Conservation (phyloP, 2,797 vertebrate species). For the Cirrhinus mrigala region DNA sequence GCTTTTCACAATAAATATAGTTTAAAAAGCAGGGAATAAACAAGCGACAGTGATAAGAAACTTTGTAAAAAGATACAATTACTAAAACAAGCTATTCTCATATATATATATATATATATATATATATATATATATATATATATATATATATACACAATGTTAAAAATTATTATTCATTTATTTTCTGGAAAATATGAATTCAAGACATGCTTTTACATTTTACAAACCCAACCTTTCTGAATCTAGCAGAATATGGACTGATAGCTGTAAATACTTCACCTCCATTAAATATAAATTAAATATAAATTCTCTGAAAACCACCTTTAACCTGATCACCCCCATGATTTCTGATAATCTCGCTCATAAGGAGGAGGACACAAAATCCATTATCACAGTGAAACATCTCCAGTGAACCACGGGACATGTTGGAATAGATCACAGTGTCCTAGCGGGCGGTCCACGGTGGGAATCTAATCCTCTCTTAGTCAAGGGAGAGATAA, state of each 20-base stretch:
- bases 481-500: slow-evolving; percentile 35
- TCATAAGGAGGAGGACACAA: not conserved
- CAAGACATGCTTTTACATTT: not conserved
- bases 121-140: too few relatives aligned
- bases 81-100: not conserved
- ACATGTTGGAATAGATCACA: slow-evolving; percentile 24
- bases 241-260: not conserved
- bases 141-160: too few relatives aligned
- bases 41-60: not conserved
- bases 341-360: not conserved
- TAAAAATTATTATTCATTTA: too few relatives aligned
- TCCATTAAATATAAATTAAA: not conserved
- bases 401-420: slow-evolving; percentile 32
- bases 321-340: not conserved
- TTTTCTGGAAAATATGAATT: too few relatives aligned
- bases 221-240: not conserved
- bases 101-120: too few relatives aligned
- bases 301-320: not conserved
- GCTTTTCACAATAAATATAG: not conserved
- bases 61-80: not conserved
- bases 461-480: slow-evolving; percentile 35
- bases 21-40: not conserved
- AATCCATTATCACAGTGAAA: slow-evolving; percentile 36
- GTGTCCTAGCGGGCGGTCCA: slow-evolving; percentile 25
- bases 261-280: not conserved